Base-by-base conservation (phyloP, 1,140 invertebrate genomes). In the Tyrophagus putrescentiae region DNA sequence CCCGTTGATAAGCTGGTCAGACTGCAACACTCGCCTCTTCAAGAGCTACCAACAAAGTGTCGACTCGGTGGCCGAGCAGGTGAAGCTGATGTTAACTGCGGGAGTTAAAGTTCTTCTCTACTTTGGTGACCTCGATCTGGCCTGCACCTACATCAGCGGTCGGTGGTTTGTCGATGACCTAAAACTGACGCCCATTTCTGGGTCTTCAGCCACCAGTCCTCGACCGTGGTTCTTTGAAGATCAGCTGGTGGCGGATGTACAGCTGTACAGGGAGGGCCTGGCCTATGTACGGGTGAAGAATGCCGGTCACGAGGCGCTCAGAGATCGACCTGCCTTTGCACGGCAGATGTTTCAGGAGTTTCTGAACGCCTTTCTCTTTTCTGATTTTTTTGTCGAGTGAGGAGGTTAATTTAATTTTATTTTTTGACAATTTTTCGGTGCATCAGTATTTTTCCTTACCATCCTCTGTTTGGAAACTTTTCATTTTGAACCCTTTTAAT, bases 221-320 rank as follows among this genome's bases (percentile, higher is more conserved):
- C n/a, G n/a, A n/a, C n/a, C n/a, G n/a, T 70, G 69, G 69, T 60
- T 62, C 39, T 64, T 60, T 31, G 65, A 64, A 54, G 45, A 64
- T 31, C 73, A 76, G 62, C 66, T 74, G 23, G 73, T 68, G 50
- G 74, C 73, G 25, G 73, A 69, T 66, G 66, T 70, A 18, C 73
- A 72, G 64, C 44, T 67, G 28, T 75, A 68, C 64, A n/a, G n/a
- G n/a, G 56, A 70, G 9, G 64, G 66, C 25, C 61, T 76, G 1
- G 67, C 67, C n/a, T 69, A 69, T 29, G 64, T 72, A 25, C 75
- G 73, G 0, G 64, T 76, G 7, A 68, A 74, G 69, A 75, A 75
- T 28, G 70, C 76, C 62, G 76, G 76, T 56, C 76, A 77, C 66
- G 77, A 77, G 77, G 78, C 78, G 1, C 77, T 78, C 1, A 71